A percentile compares a stretch with the other conserved stretches of the same genome.
Evolutionary conservation across 2,888 invertebrate genomes (phyloP).

Genomic region (Octonoba sinensis): DNA sequence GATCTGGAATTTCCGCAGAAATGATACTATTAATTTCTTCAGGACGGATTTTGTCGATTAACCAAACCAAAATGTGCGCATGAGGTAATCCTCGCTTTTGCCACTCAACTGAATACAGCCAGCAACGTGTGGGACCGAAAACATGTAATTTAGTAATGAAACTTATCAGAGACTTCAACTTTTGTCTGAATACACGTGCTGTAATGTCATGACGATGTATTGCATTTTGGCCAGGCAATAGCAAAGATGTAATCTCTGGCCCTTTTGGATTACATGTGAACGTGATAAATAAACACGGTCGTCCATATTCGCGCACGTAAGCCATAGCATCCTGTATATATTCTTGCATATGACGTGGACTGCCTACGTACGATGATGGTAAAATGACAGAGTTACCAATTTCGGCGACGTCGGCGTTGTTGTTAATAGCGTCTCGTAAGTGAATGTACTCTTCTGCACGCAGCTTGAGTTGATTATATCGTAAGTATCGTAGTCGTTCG

Average conservation of each 20-base stretch:
- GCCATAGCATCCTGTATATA: slow-evolving; percentile 68
- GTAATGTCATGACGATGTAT: no score
- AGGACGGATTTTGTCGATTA: slow-evolving; percentile 52
- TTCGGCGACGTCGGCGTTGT: no score
- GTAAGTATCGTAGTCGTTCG: neutral
- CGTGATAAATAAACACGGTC: slow-evolving; percentile 69
- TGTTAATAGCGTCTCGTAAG: no score
- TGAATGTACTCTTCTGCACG: slow-evolving; percentile 10
- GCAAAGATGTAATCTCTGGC: slow-evolving; percentile 69
- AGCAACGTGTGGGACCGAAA: no score
- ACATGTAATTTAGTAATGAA: no score
- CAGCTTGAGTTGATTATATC: neutral
- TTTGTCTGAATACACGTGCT: no score
- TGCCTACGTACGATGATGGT: no score
- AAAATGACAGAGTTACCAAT: no score
- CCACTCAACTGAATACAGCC: no score
- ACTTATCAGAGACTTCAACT: no score
- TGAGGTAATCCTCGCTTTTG: slow-evolving; percentile 37
- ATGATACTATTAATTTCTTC: slow-evolving; percentile 65
- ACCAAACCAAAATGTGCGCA: slow-evolving; percentile 44
- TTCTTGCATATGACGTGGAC: no score
- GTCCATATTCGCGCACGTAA: slow-evolving; percentile 67
- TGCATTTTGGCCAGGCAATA: no score
- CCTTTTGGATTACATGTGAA: slow-evolving; percentile 69
- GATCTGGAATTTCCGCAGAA: slow-evolving; percentile 64